Evolutionary conservation across 1,140 invertebrate genomes (phyloP).

Genomic region (Drosophila auraria): DNA sequence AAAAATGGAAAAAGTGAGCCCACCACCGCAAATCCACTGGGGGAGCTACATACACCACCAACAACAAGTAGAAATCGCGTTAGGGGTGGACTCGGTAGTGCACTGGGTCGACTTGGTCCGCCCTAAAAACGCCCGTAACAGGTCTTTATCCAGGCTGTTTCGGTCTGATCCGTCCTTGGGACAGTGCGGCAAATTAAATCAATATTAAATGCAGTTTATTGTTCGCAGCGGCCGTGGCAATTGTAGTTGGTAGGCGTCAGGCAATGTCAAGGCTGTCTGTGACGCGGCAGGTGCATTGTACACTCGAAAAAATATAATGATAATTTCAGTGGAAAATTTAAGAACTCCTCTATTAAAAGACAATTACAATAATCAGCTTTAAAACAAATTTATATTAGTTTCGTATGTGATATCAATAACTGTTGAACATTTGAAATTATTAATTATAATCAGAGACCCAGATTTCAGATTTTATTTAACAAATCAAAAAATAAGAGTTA

Average conservation of each 20-base stretch:
- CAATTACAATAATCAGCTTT: too few species aligned
- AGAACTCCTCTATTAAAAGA: too few species aligned
- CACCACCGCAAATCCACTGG: slow-evolving; percentile 22
- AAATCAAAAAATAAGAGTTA: too few species aligned
- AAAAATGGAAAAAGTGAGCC: slow-evolving; percentile 17
- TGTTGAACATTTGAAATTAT: too few species aligned
- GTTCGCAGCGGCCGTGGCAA: slow-evolving; percentile 25
- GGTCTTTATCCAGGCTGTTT: slow-evolving; percentile 13
- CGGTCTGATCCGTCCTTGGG: slow-evolving; percentile 7
- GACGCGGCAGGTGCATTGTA: slow-evolving; percentile 13
- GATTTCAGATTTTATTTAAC: too few species aligned
- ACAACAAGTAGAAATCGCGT: slow-evolving; percentile 36
- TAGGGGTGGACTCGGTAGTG: slow-evolving; percentile 8
- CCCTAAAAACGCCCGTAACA: slow-evolving; percentile 4
- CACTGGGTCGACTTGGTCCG: slow-evolving; percentile 1
- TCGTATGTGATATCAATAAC: too few species aligned
- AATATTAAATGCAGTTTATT: slow-evolving; percentile 67
- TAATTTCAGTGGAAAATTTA: not conserved
- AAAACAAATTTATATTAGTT: too few species aligned
- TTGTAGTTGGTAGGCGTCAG: slow-evolving; percentile 18
- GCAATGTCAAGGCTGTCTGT: slow-evolving; percentile 41
- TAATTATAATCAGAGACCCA: too few species aligned
- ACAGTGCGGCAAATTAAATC: slow-evolving; percentile 63
- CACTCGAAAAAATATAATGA: not conserved
- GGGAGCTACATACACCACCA: slow-evolving; percentile 9